phyloP scores from a whole-genome alignment of 2,113 vertebrate species.

The Gymnogyps californianus region DNA sequence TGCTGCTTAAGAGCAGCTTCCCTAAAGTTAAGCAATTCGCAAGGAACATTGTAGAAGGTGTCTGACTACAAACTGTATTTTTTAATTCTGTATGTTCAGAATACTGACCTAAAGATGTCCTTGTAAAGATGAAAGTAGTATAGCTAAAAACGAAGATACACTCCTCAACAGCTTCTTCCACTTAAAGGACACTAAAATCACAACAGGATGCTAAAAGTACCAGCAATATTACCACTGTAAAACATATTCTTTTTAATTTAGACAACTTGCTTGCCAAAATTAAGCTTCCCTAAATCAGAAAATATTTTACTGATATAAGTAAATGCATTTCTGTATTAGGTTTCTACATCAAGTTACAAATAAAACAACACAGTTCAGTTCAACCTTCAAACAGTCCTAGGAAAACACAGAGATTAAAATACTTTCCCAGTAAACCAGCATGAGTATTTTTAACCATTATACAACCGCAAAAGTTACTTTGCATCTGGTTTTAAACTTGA shows the following conservation, averaged over 20 bases:
- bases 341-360: constrained; percentile 16
- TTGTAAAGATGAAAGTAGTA: background rate
- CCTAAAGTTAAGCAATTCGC: background rate
- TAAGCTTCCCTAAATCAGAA: background rate
- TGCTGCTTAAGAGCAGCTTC: background rate
- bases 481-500: background rate
- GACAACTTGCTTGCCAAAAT: background rate
- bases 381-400: background rate
- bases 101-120: background rate
- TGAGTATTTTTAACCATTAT: constrained; percentile 55
- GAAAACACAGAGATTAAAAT: constrained; percentile 48
- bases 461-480: constrained; percentile 12
- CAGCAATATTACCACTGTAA: background rate
- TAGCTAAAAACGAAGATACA: background rate
- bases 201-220: background rate
- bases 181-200: background rate
- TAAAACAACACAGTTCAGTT: background rate
- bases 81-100: background rate
- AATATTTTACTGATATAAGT: background rate
- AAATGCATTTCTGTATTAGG: background rate
- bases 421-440: constrained; percentile 28
- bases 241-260: background rate
- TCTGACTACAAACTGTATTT: background rate
- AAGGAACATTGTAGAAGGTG: background rate
- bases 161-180: background rate